These are phyloP conservation scores for Podotricha telesiphe DNA, from an alignment of 2,888 invertebrate genomes.

Conservation along the genomic window DNA sequence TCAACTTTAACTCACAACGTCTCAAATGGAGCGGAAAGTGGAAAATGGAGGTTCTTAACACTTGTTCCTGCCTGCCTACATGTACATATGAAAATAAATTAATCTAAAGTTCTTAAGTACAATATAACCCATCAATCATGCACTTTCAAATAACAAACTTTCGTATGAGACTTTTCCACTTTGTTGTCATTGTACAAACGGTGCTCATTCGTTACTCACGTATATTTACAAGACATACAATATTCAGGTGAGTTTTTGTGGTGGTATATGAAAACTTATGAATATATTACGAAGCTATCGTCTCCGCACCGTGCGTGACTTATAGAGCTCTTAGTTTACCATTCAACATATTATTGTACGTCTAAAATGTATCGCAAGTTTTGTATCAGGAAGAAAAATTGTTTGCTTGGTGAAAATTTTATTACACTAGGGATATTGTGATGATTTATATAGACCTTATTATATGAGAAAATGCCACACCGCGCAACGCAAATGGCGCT, in stretches of 20 bases:
- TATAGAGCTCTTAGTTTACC: slow-evolving; percentile 30
- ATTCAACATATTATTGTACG: slow-evolving; percentile 31
- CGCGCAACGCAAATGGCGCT: slow-evolving; percentile 17
- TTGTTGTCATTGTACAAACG: slow-evolving; percentile 2
- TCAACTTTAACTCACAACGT: neutral
- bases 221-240: slow-evolving; percentile 10
- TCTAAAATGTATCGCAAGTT: slow-evolving; percentile 26
- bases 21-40: neutral
- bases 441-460: slow-evolving; percentile 21
- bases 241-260: slow-evolving; percentile 28
- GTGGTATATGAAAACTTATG: slow-evolving; percentile 25
- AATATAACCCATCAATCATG: slow-evolving; percentile 6
- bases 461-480: slow-evolving; percentile 16
- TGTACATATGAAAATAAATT: neutral
- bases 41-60: neutral
- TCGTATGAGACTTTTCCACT: neutral
- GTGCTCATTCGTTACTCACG: neutral
- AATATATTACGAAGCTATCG: slow-evolving; percentile 32
- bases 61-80: too few species aligned
- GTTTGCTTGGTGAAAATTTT: slow-evolving; percentile 30
- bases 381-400: slow-evolving; percentile 25
- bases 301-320: slow-evolving; percentile 33
- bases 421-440: slow-evolving; percentile 20
- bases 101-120: neutral
- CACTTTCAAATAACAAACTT: neutral